phyloP scores from a whole-genome alignment of 1,140 invertebrate species.

The Aricia agestis region DNA sequence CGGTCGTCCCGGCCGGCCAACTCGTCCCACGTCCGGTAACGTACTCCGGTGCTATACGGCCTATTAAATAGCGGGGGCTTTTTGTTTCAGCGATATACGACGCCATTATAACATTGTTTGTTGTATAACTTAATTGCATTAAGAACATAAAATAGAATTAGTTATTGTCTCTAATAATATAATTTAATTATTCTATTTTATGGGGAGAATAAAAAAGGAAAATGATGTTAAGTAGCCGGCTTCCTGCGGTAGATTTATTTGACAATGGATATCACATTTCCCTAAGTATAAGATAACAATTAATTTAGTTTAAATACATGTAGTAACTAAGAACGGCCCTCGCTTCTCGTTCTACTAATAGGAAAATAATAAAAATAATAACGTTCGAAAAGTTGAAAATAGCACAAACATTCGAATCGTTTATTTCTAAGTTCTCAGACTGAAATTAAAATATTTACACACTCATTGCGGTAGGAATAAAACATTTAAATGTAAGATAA shows the following conservation, averaged over 20 bases:
- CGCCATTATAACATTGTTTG: conserved; percentile 3
- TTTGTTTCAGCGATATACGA: conserved; percentile 5
- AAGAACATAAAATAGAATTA: not conserved
- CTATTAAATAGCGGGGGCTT: conserved; percentile 4
- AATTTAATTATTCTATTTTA: not conserved
- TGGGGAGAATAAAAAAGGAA: not conserved
- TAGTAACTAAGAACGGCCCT: not conserved
- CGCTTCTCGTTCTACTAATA: not conserved
- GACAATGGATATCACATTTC: not conserved
- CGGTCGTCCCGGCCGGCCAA: not conserved
- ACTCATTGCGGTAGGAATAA: conserved; percentile 8
- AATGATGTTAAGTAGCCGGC: not conserved
- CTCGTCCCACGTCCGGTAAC: not conserved
- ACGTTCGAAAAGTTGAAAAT: not conserved
- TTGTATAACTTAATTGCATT: conserved; percentile 3
- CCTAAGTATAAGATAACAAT: not conserved
- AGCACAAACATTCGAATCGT: conserved; percentile 7
- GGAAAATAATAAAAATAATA: not conserved
- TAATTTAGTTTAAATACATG: not conserved
- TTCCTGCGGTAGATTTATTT: not conserved
- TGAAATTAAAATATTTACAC: conserved; percentile 14
- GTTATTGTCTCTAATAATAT: conserved; percentile 1
- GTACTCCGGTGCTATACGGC: not conserved
- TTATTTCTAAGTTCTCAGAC: conserved; percentile 9
- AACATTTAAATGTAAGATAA: conserved; percentile 12